Percentiles rank a stretch among this genome's conserved stretches.
Evolutionary conservation across 2,113 vertebrate genomes (phyloP).

Genomic region (Callaeas wilsoni): DNA sequence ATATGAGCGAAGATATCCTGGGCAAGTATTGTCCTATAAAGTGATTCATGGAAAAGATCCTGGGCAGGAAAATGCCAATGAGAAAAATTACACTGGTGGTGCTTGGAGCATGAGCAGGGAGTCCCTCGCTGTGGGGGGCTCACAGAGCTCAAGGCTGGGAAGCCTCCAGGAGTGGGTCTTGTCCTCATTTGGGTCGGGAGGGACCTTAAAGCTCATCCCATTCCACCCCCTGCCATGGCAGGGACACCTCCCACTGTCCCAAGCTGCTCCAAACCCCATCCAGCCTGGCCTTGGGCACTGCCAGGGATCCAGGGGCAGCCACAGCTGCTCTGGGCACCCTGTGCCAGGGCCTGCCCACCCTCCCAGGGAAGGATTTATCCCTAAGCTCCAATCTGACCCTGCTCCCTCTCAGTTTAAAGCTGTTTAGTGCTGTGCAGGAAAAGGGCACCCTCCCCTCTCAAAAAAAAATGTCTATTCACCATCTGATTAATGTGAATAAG

Average conservation of each 20-base stretch:
- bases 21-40: background rate
- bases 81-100: background rate
- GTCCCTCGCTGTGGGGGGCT: background rate
- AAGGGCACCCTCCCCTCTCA: background rate
- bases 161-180: accelerated
- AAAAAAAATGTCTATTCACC: background rate
- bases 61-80: background rate
- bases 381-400: background rate
- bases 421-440: background rate
- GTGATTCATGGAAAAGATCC: background rate
- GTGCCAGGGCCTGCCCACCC: background rate
- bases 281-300: background rate
- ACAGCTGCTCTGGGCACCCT: background rate
- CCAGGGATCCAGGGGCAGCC: background rate
- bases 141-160: background rate
- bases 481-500: background rate
- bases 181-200: background rate
- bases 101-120: background rate
- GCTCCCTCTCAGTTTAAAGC: background rate
- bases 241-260: background rate
- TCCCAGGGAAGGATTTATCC: background rate
- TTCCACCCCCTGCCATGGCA: background rate
- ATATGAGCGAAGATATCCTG: background rate
- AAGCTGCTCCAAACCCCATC: background rate
- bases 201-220: accelerated